phyloP scores from a whole-genome alignment of 1,140 invertebrate genomes.

The Palaemon carinicauda region DNA sequence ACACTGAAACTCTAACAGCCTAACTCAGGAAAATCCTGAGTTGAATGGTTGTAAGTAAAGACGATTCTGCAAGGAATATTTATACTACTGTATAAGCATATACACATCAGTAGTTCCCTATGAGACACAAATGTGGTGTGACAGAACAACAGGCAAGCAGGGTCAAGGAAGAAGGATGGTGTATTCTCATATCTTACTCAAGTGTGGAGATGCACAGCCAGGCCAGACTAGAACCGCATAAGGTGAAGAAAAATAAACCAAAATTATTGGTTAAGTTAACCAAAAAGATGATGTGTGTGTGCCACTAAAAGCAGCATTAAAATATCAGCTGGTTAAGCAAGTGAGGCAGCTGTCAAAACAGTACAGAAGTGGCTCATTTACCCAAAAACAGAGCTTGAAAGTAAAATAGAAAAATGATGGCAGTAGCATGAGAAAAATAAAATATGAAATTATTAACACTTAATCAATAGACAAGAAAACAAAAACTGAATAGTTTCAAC shows the following conservation, averaged over 20 bases:
- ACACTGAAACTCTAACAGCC: no score
- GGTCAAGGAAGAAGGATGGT: constrained; percentile 52
- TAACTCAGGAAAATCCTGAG: not conserved
- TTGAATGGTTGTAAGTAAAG: not conserved
- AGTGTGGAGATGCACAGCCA: constrained; percentile 70
- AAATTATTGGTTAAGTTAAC: constrained; percentile 34
- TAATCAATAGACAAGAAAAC: no score
- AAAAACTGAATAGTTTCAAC: no score
- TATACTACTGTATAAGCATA: not conserved
- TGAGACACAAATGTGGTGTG: constrained; percentile 1
- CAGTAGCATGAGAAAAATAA: no score
- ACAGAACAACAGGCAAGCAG: not conserved
- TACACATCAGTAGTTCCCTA: not conserved
- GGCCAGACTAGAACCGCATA: constrained; percentile 67
- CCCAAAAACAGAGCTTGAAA: not conserved
- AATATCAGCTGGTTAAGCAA: constrained; percentile 31
- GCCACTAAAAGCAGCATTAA: constrained; percentile 47
- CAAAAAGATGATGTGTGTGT: constrained; percentile 26
- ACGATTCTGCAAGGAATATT: not conserved
- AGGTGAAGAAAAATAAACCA: constrained; percentile 60
- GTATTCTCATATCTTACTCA: constrained; percentile 66
- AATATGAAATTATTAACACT: no score
- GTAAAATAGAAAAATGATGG: not conserved
- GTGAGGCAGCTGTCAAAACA: constrained; percentile 18
- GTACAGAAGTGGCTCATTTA: not conserved